Base-by-base conservation (phyloP, 2,888 invertebrate species). In the Flexamia atlantica region DNA sequence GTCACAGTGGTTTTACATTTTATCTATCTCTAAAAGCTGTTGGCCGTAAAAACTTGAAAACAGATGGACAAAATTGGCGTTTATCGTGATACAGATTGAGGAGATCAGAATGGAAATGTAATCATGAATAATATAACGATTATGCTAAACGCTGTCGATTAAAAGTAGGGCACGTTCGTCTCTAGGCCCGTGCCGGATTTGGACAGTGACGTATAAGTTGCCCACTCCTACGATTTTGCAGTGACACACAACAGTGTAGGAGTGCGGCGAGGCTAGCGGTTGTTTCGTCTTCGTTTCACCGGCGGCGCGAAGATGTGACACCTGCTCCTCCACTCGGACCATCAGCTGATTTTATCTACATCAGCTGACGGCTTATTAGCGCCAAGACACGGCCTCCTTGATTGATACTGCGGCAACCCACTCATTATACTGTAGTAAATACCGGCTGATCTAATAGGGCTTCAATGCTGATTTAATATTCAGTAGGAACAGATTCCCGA, bases 301-400 rank as follows among this genome's bases (percentile, higher is more conserved):
- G n/a, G n/a, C 30, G 28, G 64, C 64, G 64, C 28, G 76, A 72
- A 23, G 46, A 36, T 79, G 57, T 53, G 53, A 79, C 79, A 79
- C 53, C 53, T 79, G 79, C 57, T 76, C 20, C 30, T 68, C 36
- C 68, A 68, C 68, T 68, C 10, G 76, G 79, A 25, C 23, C 32
- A 79, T 79, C 79, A 79, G 79, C 79, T 79, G 79, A 57, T 79
- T 79, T 25, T 36, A 57, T 79, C 79, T 57, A 57, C 79, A 79
- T 76, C 79, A 79, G 79, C 79, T 79, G 79, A 79, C 79, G 36
- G 79, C 79, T 53, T 57, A 79, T 79, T 79, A 79, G 79, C 79
- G 79, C 79, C 76, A 9, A 20, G 57, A 28, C 53, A 79, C 79
- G 79, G 79, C 79, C 32, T 50, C 36, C 57, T 50, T 79, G 79